A percentile compares a stretch with the other conserved stretches of the same genome.
Evolutionary conservation across 1,140 invertebrate genomes (phyloP).

Genomic region (Saccostrea cuccullata): DNA sequence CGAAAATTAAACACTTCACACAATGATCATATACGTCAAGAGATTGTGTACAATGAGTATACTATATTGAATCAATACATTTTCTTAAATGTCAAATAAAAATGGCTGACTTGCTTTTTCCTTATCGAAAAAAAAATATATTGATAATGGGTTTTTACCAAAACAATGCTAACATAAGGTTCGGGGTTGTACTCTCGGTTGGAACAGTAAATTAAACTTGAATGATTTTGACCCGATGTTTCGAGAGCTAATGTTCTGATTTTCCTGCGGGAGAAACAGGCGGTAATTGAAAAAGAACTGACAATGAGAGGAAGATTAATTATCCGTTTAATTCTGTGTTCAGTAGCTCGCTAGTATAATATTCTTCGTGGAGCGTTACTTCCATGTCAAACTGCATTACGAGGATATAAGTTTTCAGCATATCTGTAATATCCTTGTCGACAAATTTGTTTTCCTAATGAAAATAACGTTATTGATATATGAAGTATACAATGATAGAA

Average conservation of each 20-base stretch:
- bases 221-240: slow-evolving; percentile 11
- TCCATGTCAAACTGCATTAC: not conserved
- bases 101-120: not conserved
- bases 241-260: slow-evolving; percentile 7
- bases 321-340: slow-evolving; percentile 15
- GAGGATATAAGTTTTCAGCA: slow-evolving; percentile 1
- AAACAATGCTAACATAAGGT: not conserved
- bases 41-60: not conserved
- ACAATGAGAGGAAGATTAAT: slow-evolving; percentile 31
- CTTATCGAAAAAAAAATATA: not conserved
- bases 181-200: not conserved
- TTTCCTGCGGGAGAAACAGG: not conserved
- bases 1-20: not conserved
- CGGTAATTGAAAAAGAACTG: slow-evolving; percentile 17
- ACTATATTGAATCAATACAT: slow-evolving; percentile 1
- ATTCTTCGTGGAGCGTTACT: not conserved
- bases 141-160: not conserved
- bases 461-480: not conserved
- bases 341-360: not conserved
- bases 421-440: not conserved
- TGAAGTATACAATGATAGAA: no score
- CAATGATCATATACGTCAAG: slow-evolving; percentile 15
- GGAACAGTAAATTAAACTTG: slow-evolving; percentile 19
- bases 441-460: not conserved
- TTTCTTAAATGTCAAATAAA: slow-evolving; percentile 12